Base-by-base conservation (phyloP, 2,113 vertebrate species). In the Chaetorhynchus papuensis region DNA sequence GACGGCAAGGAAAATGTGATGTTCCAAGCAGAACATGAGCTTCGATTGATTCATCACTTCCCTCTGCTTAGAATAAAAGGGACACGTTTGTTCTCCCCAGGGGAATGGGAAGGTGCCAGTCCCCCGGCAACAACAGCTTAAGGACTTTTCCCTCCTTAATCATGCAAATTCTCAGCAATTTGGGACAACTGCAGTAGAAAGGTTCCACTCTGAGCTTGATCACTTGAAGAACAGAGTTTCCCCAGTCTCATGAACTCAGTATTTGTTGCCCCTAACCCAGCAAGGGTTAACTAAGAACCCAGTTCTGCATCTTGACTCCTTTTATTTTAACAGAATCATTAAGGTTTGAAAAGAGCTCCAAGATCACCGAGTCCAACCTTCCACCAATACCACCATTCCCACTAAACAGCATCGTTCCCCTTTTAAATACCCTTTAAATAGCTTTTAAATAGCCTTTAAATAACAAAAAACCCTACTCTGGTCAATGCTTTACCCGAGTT, bases 71-170 rank as follows among this genome's bases (percentile, higher is more conserved):
- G 78, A 61, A 90, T 61, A 22, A 59, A 88, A 69, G 41, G 45
- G 59, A 92, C 79, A 64, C 47, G 26, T 77, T 81, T 83, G 49
- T 16, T 81, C 83, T 79, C 79, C 39, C 33, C 64, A 16, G 64
- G 44, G 13, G 3, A 72, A 45, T 6, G 72, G 9, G 47, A 92
- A 96, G 44, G 86, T 83, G 57, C 57, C 54, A 41, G 93, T 92
- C 88, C 82, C 78, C 53, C 76, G 76, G 93, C 88, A 97, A 91
- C 90, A 89, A 18, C 3, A 41, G 4, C 41, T 66, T 39, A 53
- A 85, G 65, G 90, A 91, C 61, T 74, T 83, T 19, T 4, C 6
- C 31, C 15, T 37, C 26, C 31, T 92, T 70, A 85, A 87, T 77
- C 59, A 41, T n/a, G 37, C 35, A 87, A 94, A 83, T 93, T 77